A percentile compares a stretch with the other conserved stretches of the same genome.
Conservation (phyloP, 2,113 vertebrate species). For the Pteropus alecto region DNA sequence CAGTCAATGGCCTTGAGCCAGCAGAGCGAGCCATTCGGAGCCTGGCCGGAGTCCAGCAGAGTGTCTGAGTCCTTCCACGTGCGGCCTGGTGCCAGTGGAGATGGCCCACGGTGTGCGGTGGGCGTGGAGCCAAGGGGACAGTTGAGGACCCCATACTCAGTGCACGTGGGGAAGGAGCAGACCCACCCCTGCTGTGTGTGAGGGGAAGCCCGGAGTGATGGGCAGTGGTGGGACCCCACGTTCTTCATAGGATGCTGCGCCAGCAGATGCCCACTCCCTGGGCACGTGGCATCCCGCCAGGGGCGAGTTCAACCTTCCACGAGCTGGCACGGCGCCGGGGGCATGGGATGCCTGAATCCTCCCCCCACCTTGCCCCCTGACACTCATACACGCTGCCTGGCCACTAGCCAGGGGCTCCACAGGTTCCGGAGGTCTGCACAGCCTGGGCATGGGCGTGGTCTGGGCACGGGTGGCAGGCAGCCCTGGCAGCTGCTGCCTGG, state of each 20-base stretch:
- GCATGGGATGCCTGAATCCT: slow-evolving; percentile 41
- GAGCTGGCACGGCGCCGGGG: slow-evolving; percentile 62
- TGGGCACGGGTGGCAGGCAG: slow-evolving; percentile 57
- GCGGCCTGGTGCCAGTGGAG: slow-evolving; percentile 59
- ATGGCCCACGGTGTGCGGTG: neutral
- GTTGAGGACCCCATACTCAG: slow-evolving; percentile 21
- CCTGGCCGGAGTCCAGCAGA: slow-evolving; percentile 58
- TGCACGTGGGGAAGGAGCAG: neutral
- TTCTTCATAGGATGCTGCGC: neutral
- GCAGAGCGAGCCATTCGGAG: neutral
- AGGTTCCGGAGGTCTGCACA: slow-evolving; percentile 59
- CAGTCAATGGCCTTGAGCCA: slow-evolving; percentile 54
- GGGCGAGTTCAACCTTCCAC: slow-evolving; percentile 68
- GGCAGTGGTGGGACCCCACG: neutral
- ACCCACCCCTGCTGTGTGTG: neutral
- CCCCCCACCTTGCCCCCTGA: slow-evolving; percentile 48
- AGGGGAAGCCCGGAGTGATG: neutral
- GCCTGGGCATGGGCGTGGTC: slow-evolving; percentile 18
- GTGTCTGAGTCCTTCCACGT: slow-evolving; percentile 62
- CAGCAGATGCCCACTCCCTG: slow-evolving; percentile 65
- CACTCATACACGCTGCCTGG: slow-evolving; percentile 62
- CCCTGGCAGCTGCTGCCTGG: slow-evolving; percentile 62
- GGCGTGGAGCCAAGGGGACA: slow-evolving; percentile 69
- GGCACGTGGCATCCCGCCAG: slow-evolving; percentile 79
- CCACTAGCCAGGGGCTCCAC: slow-evolving; percentile 64